phyloP scores from a whole-genome alignment of 1,140 invertebrate species.

The Arion vulgaris region DNA sequence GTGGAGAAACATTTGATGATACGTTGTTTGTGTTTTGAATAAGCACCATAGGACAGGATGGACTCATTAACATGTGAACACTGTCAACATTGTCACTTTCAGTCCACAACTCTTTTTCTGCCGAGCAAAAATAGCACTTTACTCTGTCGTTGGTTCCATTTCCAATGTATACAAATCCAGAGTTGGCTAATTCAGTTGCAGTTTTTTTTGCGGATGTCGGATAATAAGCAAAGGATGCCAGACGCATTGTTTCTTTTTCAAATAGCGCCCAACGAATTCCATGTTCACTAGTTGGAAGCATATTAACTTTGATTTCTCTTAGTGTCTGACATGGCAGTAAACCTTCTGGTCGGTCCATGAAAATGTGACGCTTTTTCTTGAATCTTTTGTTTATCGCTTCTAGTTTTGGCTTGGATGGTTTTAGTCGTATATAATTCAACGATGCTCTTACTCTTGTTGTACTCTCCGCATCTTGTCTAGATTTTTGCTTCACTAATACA shows the following conservation, averaged over 20 bases:
- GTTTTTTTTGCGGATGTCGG: not conserved
- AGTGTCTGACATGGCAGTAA: not conserved
- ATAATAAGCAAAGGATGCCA: conserved; percentile 3
- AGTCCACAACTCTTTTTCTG: not conserved
- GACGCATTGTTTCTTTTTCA: not conserved
- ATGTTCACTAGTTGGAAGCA: not conserved
- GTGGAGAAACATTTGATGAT: not conserved
- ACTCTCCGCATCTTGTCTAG: too few species aligned
- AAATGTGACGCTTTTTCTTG: too few species aligned
- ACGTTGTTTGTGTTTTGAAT: not conserved
- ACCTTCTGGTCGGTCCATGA: too few species aligned
- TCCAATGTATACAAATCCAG: conserved; percentile 10
- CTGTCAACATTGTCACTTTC: not conserved
- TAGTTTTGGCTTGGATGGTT: too few species aligned
- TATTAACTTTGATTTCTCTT: not conserved
- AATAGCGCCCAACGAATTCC: not conserved
- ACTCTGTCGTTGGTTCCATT: not conserved
- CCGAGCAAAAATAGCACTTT: not conserved
- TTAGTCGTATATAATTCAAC: too few species aligned
- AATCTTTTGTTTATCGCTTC: too few species aligned
- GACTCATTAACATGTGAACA: not conserved
- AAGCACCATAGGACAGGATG: not conserved
- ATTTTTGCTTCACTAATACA: not conserved
- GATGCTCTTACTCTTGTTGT: too few species aligned
- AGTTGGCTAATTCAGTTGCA: not conserved